Base-by-base conservation (phyloP, 2,797 vertebrate species). In the Phataginus tricuspis region DNA sequence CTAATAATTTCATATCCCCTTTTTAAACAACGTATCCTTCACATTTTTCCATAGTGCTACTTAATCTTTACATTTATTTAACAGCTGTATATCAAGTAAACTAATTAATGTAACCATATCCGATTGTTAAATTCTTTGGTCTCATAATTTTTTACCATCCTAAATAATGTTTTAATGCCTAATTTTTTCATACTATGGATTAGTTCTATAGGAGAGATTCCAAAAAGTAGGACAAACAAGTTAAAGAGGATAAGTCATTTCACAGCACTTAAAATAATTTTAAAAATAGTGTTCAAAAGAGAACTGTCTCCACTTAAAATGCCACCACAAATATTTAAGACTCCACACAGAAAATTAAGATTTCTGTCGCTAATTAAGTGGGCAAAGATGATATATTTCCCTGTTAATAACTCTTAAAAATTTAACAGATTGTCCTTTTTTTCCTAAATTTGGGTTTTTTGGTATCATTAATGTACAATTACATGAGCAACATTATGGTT, bases 91-190 rank as follows among this genome's bases (percentile, higher is more conserved):
- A 93, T 64, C 69, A 92, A 71, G 39, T n/a, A 89, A 95, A 64
- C 53, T 83, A 84, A 64, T 71, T 91, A 93, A 78, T 55, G 6
- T 80, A 83, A 90, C 37, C 53, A 45, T 92, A 90, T 74, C 93
- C n/a, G 86, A n/a, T 14, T 89, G 34, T 19, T 85, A 90, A 88
- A 51, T 12, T 42, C 80, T 92, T 69, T 86, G 37, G 61, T 5
- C 27, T 82, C 74, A 74, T 11, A 57, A 71, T 69, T 69, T 78
- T 96, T 90, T 64, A 92, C 78, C 86, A 88, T 49, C 4, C 31
- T 14, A 82, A 96, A 94, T 71, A 87, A 84, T 82, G 57, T 23
- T 96, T 93, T 68, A 61, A 74, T 92, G 59, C 21, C 69, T 86
- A 79, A 69, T 27, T 71, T 45, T 82, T 90, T 82, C 42, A 85